Evolutionary conservation across 1,140 invertebrate species (phyloP), one percentile per base, ranked within the genome.

Genomic region (Mizuhopecten yessoensis): DNA sequence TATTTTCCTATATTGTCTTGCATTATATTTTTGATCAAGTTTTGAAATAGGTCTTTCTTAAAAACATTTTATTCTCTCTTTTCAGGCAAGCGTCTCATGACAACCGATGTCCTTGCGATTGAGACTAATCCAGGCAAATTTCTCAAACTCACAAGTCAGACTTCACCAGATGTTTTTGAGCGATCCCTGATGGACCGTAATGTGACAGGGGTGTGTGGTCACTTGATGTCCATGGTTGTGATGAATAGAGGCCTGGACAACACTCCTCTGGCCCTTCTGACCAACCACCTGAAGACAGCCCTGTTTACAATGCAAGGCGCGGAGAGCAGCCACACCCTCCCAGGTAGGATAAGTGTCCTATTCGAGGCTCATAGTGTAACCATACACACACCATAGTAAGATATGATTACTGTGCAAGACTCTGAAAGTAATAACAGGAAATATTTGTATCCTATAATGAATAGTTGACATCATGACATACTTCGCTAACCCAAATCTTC

Each of bases 181-280:
- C 75, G 90, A 20, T 93, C 94, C 0, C 90, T 94, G 34, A 86
- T 87, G 0, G 33, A 17, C 9, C 90, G 88, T 5, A 94, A 96
- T 88, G 88, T 92, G 11, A 87, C 36, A 13, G 88, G 34, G 0
- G 89, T 93, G 0, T 94, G 95, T 90, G 96, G 96, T 34, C 95
- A 96, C 86, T 90, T 96, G 34, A 94, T 95, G 20, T 96, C 96
- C 0, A 87, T 96, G 87, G 92, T 96, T 33, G 94, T 95, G 15
- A 88, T 88, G 13, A 95, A 95, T 90, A 94, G 94, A 90, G 95
- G 96, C 23, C 42, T 95, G 9, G 93, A 94, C 34, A 94, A 93
- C 88, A 94, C 94, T 11, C 94, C 95, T 0, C 17, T 95, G 20
- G 95, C 95, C 15, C 91, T 96, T 42, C 90, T 96, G 87, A 94